Evolutionary conservation across 2,888 invertebrate genomes (phyloP).

Genomic region (Drosophila mettleri): DNA sequence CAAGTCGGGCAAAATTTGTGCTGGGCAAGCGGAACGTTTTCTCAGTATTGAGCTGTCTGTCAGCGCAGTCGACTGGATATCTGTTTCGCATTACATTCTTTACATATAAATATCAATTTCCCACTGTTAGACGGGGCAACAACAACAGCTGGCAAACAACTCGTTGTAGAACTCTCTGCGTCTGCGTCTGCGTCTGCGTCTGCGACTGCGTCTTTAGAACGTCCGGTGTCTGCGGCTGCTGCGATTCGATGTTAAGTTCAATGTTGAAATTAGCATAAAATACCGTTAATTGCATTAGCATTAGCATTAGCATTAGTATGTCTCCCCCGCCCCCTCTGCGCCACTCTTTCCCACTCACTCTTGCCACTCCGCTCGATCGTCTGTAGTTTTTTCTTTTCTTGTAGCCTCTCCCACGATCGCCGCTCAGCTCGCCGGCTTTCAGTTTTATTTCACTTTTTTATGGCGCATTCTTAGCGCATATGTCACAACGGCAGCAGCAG

Average conservation of each 20-base stretch:
- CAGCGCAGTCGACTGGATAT: slow-evolving; percentile 12
- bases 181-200: slow-evolving; percentile 16
- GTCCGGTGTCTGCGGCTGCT: slow-evolving; percentile 47
- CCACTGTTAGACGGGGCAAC: slow-evolving; percentile 32
- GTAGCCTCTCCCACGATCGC: slow-evolving; percentile 51
- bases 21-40: not conserved
- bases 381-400: slow-evolving; percentile 1
- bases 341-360: not conserved
- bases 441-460: slow-evolving; percentile 41
- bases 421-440: slow-evolving; percentile 46
- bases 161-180: slow-evolving; percentile 37
- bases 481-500: slow-evolving; percentile 55
- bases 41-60: slow-evolving; percentile 3
- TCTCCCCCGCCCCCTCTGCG: slow-evolving; percentile 7
- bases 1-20: not conserved
- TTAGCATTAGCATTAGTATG: slow-evolving; percentile 76
- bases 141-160: slow-evolving; percentile 25
- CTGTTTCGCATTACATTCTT: slow-evolving; percentile 45
- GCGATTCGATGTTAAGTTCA: slow-evolving; percentile 81
- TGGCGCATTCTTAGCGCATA: slow-evolving; percentile 73
- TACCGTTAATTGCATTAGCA: slow-evolving; percentile 82
- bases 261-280: slow-evolving; percentile 83
- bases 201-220: slow-evolving; percentile 54
- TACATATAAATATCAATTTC: slow-evolving; percentile 67
- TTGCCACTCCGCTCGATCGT: not conserved